phyloP scores from a whole-genome alignment of 2,888 invertebrate species.

The Nebria salina region DNA sequence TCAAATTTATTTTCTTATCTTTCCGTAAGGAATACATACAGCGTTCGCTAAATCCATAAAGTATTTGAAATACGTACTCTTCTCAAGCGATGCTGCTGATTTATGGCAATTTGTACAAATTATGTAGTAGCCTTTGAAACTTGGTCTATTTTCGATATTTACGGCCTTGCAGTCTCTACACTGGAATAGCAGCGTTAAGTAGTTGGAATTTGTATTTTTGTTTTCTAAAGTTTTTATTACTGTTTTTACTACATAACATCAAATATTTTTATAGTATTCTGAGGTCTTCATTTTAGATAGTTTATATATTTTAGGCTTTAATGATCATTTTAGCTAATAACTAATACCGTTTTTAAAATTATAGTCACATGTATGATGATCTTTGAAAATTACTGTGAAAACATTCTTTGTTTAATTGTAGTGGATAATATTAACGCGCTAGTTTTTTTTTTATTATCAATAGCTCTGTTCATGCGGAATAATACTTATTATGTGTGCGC shows the following conservation, averaged over 20 bases:
- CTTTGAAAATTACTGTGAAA: too few species aligned
- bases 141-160: neutral
- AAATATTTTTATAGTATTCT: neutral
- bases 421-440: too few species aligned
- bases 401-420: too few species aligned
- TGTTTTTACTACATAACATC: neutral
- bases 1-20: conserved; percentile 33
- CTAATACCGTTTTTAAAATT: neutral
- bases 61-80: neutral
- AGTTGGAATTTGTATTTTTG: neutral
- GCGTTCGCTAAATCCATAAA: neutral
- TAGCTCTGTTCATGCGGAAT: too few species aligned
- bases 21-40: conserved; percentile 3
- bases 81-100: neutral
- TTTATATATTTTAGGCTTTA: neutral
- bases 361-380: too few species aligned
- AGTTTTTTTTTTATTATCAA: too few species aligned
- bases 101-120: neutral
- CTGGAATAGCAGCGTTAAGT: neutral
- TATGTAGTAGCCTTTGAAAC: neutral
- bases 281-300: neutral
- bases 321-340: neutral
- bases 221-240: neutral
- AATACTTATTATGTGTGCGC: too few species aligned
- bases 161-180: neutral